Base-by-base conservation (phyloP, 1,140 invertebrate species). In the Diorhabda sublineata region DNA sequence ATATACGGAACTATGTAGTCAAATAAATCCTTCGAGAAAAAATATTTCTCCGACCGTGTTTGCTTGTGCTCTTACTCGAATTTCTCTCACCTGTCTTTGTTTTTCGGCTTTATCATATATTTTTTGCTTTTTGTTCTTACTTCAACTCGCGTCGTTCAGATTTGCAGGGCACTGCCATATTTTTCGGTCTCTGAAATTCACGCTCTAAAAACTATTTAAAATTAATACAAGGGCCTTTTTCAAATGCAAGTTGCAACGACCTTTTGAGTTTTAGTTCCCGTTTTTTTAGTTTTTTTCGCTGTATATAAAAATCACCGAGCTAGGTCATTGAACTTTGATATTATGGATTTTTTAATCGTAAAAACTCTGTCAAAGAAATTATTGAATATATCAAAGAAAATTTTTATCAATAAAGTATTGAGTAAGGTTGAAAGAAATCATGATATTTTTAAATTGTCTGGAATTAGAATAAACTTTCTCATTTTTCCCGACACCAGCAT, bases 11-110 rank as follows among this genome's bases (percentile, higher is more conserved):
- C 26, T 26, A 26, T 26, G 26, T 26, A 26, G 26, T 26, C 1
- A 26, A 26, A 26, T 26, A 26, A 26, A 26, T 26, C 26, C 26
- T 26, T 26, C 26, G 26, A 26, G 2, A 52, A 52, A 52, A 52
- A 52, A 52, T 3, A 8, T 4, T 44, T 2, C 11, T 9, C 3
- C 59, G 45, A 42, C 26, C n/a, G 45, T 47, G 47, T 68, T 52
- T 9, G 8, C 47, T n/a, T 4, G 47, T 52, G 59, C 45, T 59
- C 68, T 56, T 58, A 8, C 42, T 69, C 63, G 56, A 59, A 69
- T 64, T 69, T 69, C 63, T 52, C 47, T 2, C 47, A 65, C 61
- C 58, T 60, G 61, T 45, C 56, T 69, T 69, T 69, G 63, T 64
- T 69, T 60, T 69, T 52, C 45, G 57, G 42, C 68, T 60, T 60